Evolutionary conservation across 2,888 invertebrate species (phyloP), one percentile per base, ranked within the genome.

Genomic region (Ormyrus nitidulus): DNA sequence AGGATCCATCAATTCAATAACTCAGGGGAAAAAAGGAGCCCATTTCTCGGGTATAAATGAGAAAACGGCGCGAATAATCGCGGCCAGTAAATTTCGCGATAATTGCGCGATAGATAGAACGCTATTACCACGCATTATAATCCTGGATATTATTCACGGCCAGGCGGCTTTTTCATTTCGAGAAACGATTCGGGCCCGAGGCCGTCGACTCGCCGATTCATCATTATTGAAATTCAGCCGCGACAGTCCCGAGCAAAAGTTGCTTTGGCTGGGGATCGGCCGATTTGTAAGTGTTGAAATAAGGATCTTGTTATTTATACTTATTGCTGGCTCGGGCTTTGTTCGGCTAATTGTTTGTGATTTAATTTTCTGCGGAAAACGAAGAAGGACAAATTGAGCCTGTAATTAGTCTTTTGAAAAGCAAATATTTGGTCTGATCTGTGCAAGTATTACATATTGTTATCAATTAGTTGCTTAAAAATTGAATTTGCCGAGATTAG

Each of bases 81-180:
- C 70, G 49, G 44, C 8, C 68, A 11, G 44, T 5, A 34, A 34
- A 34, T 34, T 34, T 9, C 13, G 13, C 44, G 68, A 34, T 54
- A 68, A 34, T 19, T 66, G 62, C n/a, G 11, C 58, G 49, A 59
- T 70, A 9, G 61, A 53, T 53, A 6, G 66, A 66, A 2, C 44
- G 44, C 13, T 46, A 34, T 34, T 34, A 34, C 34, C 34, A 34
- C 34, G 9, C 44, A 49, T 34, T 34, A 34, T 34, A 5, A 59
- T 51, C 44, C 56, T 46, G 19, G 51, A n/a, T 77, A 77, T 77
- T 77, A 71, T 77, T 74, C 74, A 65, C 58, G 74, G 70, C 59
- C 74, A 74, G 34, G 34, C 34, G 34, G 34, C 34, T 54, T 54
- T 62, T 72, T 72, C 51, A 62, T 62, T 64, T 54, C n/a, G 46